Base-by-base conservation (phyloP, 2,888 invertebrate species). In the Nomada goodeniana region DNA sequence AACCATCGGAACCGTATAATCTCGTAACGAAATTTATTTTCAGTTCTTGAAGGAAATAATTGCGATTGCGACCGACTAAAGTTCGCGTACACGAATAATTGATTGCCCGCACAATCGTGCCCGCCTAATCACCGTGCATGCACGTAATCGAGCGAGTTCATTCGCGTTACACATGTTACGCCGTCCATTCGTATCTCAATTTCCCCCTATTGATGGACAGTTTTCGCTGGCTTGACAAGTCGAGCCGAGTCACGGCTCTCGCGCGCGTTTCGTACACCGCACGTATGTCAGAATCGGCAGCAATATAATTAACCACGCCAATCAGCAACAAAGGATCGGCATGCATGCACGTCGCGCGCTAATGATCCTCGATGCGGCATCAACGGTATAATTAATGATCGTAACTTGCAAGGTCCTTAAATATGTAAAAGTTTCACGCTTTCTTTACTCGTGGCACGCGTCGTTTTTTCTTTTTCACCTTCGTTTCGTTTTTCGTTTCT, bases 391-490 rank as follows among this genome's bases (percentile, higher is more conserved):
- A 85, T 83, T 91, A 91, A 90, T 84, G 89, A 88, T 83, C 84
- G 85, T 79, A 81, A 86, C 87, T 87, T 87, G 87, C 86, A 85
- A 83, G 79, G 80, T 80, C 70, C 71, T 84, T 89, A 91, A 91
- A 86, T 90, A 90, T 88, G 84, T 88, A 87, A 88, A 91, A 89
- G 85, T 91, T 36, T 89, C 81, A 90, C 91, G 90, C 90, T 91
- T 90, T 91, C 90, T 87, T 86, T 82, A 75, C 79, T 70, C 68
- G 18, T 59, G 85, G 83, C 86, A 84, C 86, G 82, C 85, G 86
- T 85, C 82, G 20, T 64, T 67, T 67, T 67, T 67, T 63, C 52
- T 64, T 36, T n/a, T 53, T 63, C 47, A 13, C 47, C 57, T 57
- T 57, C 57, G 23, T 20, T 60, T 36, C 29, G 15, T 26, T 26